Conservation (phyloP, 2,797 vertebrate genomes). For the Lutjanus argentimaculatus region DNA sequence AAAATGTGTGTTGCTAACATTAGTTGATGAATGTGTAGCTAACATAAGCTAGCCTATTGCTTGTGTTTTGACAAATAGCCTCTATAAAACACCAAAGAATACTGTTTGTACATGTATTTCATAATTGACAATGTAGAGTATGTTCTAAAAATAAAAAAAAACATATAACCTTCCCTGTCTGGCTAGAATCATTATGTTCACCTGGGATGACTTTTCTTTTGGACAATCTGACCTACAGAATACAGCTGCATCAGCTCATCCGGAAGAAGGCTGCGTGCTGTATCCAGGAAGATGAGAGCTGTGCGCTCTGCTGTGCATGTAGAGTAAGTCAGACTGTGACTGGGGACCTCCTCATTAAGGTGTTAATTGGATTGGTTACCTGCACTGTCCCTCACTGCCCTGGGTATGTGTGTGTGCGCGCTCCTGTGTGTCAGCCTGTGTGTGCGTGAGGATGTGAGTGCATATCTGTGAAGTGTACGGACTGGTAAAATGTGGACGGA, state of each 20-base stretch:
- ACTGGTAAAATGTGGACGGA: slow-evolving; percentile 9
- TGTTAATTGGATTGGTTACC: slow-evolving; percentile 82
- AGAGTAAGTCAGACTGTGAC: slow-evolving; percentile 51
- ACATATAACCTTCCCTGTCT: too few relatives aligned
- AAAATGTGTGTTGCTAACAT: too few relatives aligned
- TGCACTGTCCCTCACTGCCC: slow-evolving; percentile 61
- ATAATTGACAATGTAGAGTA: neutral
- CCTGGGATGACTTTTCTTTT: neutral
- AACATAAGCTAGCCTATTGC: too few relatives aligned
- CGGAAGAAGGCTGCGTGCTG: neutral
- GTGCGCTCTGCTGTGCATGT: slow-evolving; percentile 48
- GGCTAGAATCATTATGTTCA: neutral
- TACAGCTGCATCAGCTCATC: slow-evolving; percentile 22
- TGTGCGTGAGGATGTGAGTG: slow-evolving; percentile 13
- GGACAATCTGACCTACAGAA: neutral
- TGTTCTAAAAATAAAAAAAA: too few relatives aligned
- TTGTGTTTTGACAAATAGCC: too few relatives aligned
- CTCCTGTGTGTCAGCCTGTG: slow-evolving; percentile 16
- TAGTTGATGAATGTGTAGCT: too few relatives aligned
- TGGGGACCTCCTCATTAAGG: slow-evolving; percentile 79
- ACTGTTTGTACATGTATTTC: too few relatives aligned
- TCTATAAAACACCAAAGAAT: too few relatives aligned
- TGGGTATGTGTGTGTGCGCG: slow-evolving; percentile 21
- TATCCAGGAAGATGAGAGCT: slow-evolving; percentile 40
- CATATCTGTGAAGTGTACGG: slow-evolving; percentile 14